Evolutionary conservation across 2,113 vertebrate genomes (phyloP).

Genomic region (Salvelinus fontinalis): DNA sequence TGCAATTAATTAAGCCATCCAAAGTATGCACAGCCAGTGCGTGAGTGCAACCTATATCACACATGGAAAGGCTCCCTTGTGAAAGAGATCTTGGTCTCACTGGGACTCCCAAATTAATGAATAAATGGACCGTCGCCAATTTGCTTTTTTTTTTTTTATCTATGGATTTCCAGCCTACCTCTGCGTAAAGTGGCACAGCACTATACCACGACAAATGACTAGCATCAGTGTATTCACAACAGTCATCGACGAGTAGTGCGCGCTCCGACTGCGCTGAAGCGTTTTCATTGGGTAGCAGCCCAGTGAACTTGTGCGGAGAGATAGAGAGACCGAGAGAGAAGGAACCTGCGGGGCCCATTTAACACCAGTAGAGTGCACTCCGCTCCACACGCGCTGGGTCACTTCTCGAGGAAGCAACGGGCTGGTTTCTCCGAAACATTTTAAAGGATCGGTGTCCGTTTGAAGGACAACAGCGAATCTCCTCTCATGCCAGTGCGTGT

Average conservation of each 20-base stretch:
- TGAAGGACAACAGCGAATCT: constrained; percentile 32
- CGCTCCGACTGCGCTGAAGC: neutral
- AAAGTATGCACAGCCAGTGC: constrained; percentile 17
- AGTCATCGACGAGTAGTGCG: neutral
- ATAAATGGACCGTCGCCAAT: no score
- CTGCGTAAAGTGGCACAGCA: neutral
- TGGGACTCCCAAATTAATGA: no score
- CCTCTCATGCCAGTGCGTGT: constrained; percentile 25
- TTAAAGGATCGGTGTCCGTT: constrained; percentile 28
- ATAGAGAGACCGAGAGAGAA: neutral
- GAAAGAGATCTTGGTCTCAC: no score
- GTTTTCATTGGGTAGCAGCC: constrained; percentile 30
- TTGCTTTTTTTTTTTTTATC: no score
- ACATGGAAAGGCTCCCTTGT: no score
- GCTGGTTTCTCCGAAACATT: constrained; percentile 29
- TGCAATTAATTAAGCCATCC: constrained; percentile 43
- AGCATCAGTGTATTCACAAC: neutral
- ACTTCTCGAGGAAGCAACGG: constrained; percentile 30
- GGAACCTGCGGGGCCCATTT: constrained; percentile 49
- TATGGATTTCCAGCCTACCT: no score
- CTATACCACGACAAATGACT: neutral
- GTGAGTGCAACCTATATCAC: no score
- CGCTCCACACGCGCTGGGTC: constrained; percentile 43
- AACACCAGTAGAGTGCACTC: constrained; percentile 61
- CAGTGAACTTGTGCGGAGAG: constrained; percentile 42